A percentile compares a stretch with the other conserved stretches of the same genome.
phyloP scores from a whole-genome alignment of 2,888 invertebrate genomes.

The Mystacides longicornis region DNA sequence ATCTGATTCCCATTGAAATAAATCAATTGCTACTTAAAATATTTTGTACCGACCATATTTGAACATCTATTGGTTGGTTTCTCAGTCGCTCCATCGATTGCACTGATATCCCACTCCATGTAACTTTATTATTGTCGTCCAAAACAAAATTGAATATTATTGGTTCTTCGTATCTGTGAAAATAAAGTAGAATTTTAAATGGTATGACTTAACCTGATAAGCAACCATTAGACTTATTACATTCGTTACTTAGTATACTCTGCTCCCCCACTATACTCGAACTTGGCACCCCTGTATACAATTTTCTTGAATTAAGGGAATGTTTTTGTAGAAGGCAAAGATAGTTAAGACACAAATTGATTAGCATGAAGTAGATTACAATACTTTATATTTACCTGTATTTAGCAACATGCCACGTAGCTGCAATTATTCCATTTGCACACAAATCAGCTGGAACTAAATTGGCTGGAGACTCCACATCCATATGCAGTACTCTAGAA shows the following conservation, averaged over 20 bases:
- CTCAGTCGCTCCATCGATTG: neutral
- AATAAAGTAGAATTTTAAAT: neutral
- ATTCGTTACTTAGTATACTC: no score
- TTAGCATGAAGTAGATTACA: no score
- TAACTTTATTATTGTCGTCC: neutral
- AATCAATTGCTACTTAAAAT: neutral
- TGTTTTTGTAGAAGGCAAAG: no score
- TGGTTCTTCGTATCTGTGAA: neutral
- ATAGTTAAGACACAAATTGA: no score
- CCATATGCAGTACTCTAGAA: neutral
- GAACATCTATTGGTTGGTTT: neutral
- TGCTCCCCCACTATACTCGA: no score
- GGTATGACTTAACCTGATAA: no score
- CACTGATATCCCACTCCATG: neutral
- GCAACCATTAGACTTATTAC: no score
- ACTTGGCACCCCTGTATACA: no score
- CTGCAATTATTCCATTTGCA: conserved; percentile 4
- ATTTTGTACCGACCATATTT: neutral
- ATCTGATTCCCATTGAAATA: neutral
- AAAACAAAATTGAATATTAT: neutral
- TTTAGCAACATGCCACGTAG: conserved; percentile 3
- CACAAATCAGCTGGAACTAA: conserved; percentile 9
- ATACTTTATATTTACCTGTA: neutral
- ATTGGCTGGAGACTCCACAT: neutral
- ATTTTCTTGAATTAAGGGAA: no score